A percentile compares a stretch with the other conserved stretches of the same genome.
These are phyloP conservation scores for Drosophila rubida DNA, from an alignment of 2,888 invertebrate genomes.

Conservation along the genomic window DNA sequence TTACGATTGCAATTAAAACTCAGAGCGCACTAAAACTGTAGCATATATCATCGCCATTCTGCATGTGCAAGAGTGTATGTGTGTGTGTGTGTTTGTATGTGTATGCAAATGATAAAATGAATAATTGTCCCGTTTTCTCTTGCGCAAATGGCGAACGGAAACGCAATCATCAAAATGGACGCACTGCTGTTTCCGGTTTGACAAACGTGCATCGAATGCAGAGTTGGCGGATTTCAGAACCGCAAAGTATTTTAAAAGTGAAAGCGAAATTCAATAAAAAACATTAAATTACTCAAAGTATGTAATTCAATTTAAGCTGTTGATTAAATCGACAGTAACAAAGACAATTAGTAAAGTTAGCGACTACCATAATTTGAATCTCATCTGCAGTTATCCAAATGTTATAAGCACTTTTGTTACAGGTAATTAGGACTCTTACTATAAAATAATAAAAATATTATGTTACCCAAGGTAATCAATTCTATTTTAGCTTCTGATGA, in stretches of 20 bases:
- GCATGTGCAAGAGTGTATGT: constrained; percentile 3
- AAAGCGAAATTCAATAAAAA: neutral
- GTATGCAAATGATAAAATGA: constrained; percentile 56
- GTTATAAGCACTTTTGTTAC: no score
- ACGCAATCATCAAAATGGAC: constrained; percentile 52
- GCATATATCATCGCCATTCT: constrained; percentile 40
- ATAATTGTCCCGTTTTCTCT: constrained; percentile 46
- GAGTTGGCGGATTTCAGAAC: constrained; percentile 1
- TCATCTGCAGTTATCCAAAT: no score
- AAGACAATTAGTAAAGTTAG: no score
- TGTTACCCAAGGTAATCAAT: no score
- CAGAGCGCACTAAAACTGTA: constrained; percentile 35
- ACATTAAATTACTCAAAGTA: no score
- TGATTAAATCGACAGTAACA: no score
- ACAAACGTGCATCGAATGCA: constrained; percentile 41
- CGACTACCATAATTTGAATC: no score
- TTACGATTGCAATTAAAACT: constrained; percentile 69
- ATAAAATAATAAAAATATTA: no score
- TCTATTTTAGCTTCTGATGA: no score
- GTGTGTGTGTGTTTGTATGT: constrained; percentile 16
- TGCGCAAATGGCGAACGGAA: constrained; percentile 31
- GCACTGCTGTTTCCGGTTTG: constrained; percentile 41
- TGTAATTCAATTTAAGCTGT: no score
- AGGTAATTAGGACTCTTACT: no score
- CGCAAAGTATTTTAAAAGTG: neutral